Conservation (phyloP, 1,140 invertebrate species). For the Brachionus asplanchnoidis region DNA sequence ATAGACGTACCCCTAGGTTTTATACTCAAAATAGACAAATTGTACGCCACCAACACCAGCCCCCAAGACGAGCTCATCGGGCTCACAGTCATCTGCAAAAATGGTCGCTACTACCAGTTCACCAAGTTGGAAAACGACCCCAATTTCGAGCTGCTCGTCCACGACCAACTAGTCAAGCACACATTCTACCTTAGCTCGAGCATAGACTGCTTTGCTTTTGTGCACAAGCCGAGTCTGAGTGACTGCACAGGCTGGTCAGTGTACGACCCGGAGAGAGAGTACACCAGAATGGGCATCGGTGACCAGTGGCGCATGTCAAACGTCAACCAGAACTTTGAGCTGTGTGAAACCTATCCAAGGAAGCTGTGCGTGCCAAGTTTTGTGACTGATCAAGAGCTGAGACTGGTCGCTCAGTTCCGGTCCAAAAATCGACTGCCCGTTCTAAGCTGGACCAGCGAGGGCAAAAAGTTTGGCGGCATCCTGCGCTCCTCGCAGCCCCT, state of each 20-base stretch:
- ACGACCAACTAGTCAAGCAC: slow-evolving; percentile 15
- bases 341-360: slow-evolving; percentile 80
- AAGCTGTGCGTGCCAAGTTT: slow-evolving; percentile 77
- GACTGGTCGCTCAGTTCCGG: slow-evolving; percentile 76
- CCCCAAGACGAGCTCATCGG: neutral
- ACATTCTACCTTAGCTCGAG: neutral
- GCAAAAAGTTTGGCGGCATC: slow-evolving; percentile 82
- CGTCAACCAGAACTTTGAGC: neutral
- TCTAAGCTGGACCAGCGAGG: slow-evolving; percentile 73
- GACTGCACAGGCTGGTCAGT: neutral
- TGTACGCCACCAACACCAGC: neutral
- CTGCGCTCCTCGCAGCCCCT: slow-evolving; percentile 86
- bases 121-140: neutral
- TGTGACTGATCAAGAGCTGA: slow-evolving; percentile 75
- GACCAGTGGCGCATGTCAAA: neutral
- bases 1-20: slow-evolving; percentile 27
- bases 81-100: slow-evolving; percentile 7
- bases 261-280: neutral
- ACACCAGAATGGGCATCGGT: neutral
- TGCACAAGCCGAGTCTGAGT: neutral
- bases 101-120: slow-evolving; percentile 8
- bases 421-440: slow-evolving; percentile 79
- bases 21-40: slow-evolving; percentile 36
- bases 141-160: neutral
- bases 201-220: slow-evolving; percentile 16